Base-by-base conservation (phyloP, 2,888 invertebrate species). In the Diaperis boleti region DNA sequence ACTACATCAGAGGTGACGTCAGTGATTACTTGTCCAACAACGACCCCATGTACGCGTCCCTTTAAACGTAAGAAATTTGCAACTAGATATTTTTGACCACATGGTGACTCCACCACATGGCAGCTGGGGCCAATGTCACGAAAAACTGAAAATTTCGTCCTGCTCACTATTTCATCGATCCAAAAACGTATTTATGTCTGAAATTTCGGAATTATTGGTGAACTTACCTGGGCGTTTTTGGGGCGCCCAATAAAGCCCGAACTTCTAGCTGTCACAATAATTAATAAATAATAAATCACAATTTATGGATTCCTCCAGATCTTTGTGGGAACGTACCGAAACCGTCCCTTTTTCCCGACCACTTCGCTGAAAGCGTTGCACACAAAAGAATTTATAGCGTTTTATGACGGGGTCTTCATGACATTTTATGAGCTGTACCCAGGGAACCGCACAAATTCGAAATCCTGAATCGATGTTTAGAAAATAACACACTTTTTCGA, bases 401-500 rank as follows among this genome's bases (percentile, higher is more conserved):
- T 52, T 52, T 52, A 39, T 11, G 39, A 14, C 10, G 49, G 49
- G 41, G 35, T 10, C 49, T 8, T 33, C 49, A 14, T 18, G 15
- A 26, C 7, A 52, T 26, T n/a, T n/a, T n/a, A 45, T 14, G 11
- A n/a, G 29, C 22, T 13, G 7, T 11, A 15, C 18, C 39, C n/a
- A 37, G 22, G 13, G 26, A 35, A 52, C 39, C 52, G 52, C 52
- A 52, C 52, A 26, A 37, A 20, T 55, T 42, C 55, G 15, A 39
- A 52, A 41, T n/a, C 33, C 20, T 37, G 29, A 75, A 79, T 79
- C 78, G 74, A 79, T 79, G 79, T 78, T 77, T 76, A 72, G 75
- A 76, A 76, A 76, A 74, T 72, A 67, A 72, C 64, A 66, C 62
- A 52, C 52, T 39, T 49, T 18, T 17, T 14, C 55, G 42, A 55